Evolutionary conservation across 2,888 invertebrate genomes (phyloP), one percentile per base, ranked within the genome.

Genomic region (Caenorhabditis sp.): DNA sequence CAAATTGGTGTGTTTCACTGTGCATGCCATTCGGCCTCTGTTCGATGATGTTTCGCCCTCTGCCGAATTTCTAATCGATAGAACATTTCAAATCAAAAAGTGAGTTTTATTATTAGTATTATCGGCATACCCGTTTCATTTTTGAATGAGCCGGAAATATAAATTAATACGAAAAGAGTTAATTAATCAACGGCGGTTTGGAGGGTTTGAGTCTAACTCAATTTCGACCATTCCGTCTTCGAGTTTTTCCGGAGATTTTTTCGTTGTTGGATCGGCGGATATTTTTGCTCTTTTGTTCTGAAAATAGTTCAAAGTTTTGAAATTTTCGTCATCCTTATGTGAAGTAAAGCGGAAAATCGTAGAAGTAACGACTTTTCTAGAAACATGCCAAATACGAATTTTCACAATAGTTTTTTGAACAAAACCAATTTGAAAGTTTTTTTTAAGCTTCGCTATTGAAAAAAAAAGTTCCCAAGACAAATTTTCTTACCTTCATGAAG

Each of bases 161-260:
- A 53, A 53, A 53, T 53, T 19, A 8, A 6, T 53, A 24, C 3
- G 21, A 21, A 53, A 4, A 21, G n/a, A 14, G 4, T 26, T 23
- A 8, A 55, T 55, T 26, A 43, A 3, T 43, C 14, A 43, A 14
- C 26, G 54, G 3, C 54, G 23, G 17, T 67, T 72, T 49, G 67
- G 62, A 19, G 68, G 77, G 8, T 74, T 66, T 21, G 73, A 74
- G 50, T 79, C 73, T 27, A 82, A 66, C 54, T 82, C 80, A 37
- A 82, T 82, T 58, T 82, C 82, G n/a, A 77, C 82, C 82, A 82
- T 82, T 58, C 80, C 82, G 51, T 82, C 82, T 27, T 77, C 77
- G 8, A 76, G 53, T 37, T 74, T 78, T 37, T 43, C 71, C 27
- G 27, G 57, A 4, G 64, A 50, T 50, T 74, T 77, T 50, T 66